A percentile compares a stretch with the other conserved stretches of the same genome.
phyloP scores from a whole-genome alignment of 1,140 invertebrate species.

The Mercenaria mercenaria region DNA sequence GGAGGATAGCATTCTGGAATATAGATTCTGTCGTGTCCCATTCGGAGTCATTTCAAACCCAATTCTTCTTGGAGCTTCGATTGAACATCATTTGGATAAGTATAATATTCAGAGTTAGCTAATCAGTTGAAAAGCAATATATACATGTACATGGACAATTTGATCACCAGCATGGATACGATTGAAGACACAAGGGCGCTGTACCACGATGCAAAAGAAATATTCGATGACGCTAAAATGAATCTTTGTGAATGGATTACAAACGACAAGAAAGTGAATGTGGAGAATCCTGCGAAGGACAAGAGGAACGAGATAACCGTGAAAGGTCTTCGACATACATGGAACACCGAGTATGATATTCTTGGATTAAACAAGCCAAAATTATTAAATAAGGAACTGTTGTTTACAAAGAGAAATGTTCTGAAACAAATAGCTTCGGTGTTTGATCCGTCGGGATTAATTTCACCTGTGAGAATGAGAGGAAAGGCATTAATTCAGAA shows the following conservation, averaged over 20 bases:
- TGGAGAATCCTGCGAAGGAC: neutral
- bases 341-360: neutral
- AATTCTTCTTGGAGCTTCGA: slow-evolving; percentile 9
- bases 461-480: neutral
- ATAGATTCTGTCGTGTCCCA: neutral
- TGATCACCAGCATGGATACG: neutral
- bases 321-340: neutral
- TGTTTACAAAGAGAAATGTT: no score
- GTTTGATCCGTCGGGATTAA: no score
- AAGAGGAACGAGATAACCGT: neutral
- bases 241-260: slow-evolving; percentile 20
- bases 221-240: neutral
- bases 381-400: no score
- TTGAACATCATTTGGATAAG: slow-evolving; percentile 9
- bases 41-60: slow-evolving; percentile 32
- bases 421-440: no score
- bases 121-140: slow-evolving; percentile 18
- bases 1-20: neutral
- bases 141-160: slow-evolving; percentile 20
- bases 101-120: neutral
- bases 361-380: neutral
- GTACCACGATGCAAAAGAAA: neutral
- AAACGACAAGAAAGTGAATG: neutral
- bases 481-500: no score
- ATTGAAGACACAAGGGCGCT: neutral